Percentiles rank a stretch among this genome's conserved stretches.
Evolutionary conservation across 2,797 vertebrate genomes (phyloP).

Genomic region (Enoplosus armatus): DNA sequence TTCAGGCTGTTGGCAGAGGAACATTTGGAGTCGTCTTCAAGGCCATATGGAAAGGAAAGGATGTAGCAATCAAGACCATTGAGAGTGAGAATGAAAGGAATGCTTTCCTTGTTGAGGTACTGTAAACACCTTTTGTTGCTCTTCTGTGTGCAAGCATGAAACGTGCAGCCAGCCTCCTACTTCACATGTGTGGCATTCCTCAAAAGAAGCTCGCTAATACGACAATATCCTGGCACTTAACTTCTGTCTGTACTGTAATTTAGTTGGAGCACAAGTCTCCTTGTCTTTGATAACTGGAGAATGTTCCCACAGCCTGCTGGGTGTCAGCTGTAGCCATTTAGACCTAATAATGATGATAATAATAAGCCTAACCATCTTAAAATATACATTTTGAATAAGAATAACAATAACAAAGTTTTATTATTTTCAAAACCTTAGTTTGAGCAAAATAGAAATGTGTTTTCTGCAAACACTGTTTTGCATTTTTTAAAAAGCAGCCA

Average conservation of each 20-base stretch:
- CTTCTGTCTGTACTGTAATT: neutral
- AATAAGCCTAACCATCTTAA: no score
- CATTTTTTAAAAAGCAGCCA: no score
- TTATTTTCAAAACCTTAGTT: neutral
- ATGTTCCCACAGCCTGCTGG: no score
- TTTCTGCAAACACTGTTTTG: no score
- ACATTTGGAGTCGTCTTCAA: conserved; percentile 98
- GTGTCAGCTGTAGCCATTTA: no score
- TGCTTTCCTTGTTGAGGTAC: conserved; percentile 96
- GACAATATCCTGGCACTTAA: neutral
- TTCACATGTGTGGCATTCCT: neutral
- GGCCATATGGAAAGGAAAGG: conserved; percentile 96
- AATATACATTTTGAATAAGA: no score
- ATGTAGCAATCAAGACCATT: conserved; percentile 97
- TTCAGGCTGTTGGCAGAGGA: conserved; percentile 95
- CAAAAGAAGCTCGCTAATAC: neutral
- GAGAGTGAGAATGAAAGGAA: conserved; percentile 97
- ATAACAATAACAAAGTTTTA: neutral
- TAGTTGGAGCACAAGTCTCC: neutral
- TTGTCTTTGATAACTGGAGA: neutral
- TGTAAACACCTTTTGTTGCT: neutral
- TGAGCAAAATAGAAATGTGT: neutral
- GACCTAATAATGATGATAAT: no score
- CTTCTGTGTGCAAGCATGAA: neutral
- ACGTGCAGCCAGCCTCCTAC: neutral